These are phyloP conservation scores for Atta texana DNA, from an alignment of 1,140 invertebrate species.

Conservation along the genomic window DNA sequence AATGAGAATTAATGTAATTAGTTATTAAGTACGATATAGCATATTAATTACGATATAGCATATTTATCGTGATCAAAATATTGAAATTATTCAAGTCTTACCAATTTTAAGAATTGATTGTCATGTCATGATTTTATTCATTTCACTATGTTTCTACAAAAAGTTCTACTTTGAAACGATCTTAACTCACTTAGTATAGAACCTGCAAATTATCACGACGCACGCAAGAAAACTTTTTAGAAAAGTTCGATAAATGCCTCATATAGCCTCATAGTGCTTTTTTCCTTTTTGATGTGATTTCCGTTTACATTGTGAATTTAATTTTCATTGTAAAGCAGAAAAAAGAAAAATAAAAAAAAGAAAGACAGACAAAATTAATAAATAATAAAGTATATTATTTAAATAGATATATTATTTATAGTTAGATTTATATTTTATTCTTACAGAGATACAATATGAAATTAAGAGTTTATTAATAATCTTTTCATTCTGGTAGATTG, in stretches of 20 bases:
- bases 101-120: slow-evolving; percentile 18
- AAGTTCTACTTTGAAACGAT: slow-evolving; percentile 38
- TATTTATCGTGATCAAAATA: neutral
- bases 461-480: neutral
- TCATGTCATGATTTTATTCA: slow-evolving; percentile 20
- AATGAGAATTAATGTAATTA: neutral
- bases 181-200: slow-evolving; percentile 44
- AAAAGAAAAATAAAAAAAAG: no score
- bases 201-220: slow-evolving; percentile 20
- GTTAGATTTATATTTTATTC: no score
- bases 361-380: no score
- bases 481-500: neutral
- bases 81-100: neutral
- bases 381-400: no score
- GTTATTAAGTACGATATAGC: neutral
- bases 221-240: slow-evolving; percentile 55
- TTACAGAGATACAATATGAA: neutral
- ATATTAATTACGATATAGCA: no score
- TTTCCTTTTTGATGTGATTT: neutral
- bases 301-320: neutral
- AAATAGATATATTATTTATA: no score
- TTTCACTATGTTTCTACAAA: slow-evolving; percentile 44
- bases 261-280: neutral
- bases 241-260: slow-evolving; percentile 54
- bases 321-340: neutral